Conservation (phyloP, 2,113 vertebrate species). For the Tiliqua scincoides region DNA sequence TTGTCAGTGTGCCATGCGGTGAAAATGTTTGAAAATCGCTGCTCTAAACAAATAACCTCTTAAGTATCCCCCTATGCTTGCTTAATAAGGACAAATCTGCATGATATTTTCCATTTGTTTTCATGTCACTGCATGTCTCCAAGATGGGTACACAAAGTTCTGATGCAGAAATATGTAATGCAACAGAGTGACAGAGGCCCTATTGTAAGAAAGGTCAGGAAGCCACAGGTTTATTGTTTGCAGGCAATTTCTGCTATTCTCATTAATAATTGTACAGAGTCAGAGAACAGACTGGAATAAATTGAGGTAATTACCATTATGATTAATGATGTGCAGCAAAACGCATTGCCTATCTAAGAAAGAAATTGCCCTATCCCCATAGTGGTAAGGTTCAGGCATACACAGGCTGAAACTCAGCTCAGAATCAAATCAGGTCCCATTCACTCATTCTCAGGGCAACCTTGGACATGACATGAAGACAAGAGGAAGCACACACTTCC, state of each 20-base stretch:
- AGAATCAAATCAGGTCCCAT: not conserved
- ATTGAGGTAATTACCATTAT: constrained; percentile 1
- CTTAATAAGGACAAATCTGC: not conserved
- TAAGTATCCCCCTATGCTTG: not conserved
- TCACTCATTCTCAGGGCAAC: not conserved
- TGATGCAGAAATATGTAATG: no score
- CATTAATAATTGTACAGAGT: constrained; percentile 19
- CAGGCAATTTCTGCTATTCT: not conserved
- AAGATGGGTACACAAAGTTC: not conserved
- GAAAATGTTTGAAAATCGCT: no score
- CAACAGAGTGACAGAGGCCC: not conserved
- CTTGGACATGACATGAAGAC: not conserved
- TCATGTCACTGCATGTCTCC: not conserved
- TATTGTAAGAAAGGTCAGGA: not conserved
- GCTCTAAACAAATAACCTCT: not conserved
- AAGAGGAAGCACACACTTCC: not conserved
- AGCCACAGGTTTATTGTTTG: not conserved
- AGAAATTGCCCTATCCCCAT: not conserved
- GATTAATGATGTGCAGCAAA: not conserved
- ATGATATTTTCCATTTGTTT: not conserved
- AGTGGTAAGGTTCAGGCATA: not conserved
- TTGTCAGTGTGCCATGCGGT: no score
- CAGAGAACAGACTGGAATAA: constrained; percentile 26
- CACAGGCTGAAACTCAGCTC: not conserved
- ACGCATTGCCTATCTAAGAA: accelerated